These are phyloP conservation scores for Lophius americanus DNA, from an alignment of 2,797 vertebrate species.

Conservation along the genomic window DNA sequence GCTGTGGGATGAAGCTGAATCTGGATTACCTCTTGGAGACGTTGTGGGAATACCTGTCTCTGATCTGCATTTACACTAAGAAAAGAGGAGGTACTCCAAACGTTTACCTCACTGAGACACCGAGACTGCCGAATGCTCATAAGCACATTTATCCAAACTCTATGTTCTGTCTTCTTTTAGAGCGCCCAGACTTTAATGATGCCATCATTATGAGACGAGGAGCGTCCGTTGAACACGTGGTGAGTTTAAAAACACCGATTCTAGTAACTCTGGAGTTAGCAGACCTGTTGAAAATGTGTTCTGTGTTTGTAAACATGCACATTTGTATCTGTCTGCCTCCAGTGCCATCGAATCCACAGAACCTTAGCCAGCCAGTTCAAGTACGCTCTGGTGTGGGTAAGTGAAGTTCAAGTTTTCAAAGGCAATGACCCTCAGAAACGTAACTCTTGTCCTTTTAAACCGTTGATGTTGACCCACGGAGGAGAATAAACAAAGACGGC, in stretches of 20 bases:
- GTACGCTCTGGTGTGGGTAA: conserved; percentile 98
- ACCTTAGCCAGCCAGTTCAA: conserved; percentile 97
- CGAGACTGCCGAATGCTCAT: not conserved
- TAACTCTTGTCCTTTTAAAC: not conserved
- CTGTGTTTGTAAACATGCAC: not conserved
- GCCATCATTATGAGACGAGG: conserved; percentile 97
- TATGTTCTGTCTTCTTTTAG: conserved; percentile 65
- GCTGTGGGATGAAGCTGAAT: conserved; percentile 98
- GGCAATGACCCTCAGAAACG: not conserved
- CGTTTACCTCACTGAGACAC: not conserved
- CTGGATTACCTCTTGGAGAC: conserved; percentile 94
- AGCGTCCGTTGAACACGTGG: conserved; percentile 95
- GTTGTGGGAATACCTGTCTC: conserved; percentile 95
- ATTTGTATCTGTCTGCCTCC: conserved; percentile 19
- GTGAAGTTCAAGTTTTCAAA: conserved; percentile 58
- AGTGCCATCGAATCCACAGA: conserved; percentile 98
- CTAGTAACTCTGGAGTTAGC: not conserved
- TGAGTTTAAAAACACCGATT: conserved; percentile 62
- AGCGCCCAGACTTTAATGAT: conserved; percentile 94
- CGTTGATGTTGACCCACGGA: not conserved
- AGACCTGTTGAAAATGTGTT: not conserved
- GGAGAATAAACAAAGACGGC: not conserved
- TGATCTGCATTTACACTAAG: conserved; percentile 98
- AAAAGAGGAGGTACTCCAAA: conserved; percentile 91
- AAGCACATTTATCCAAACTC: not conserved